Base-by-base conservation (phyloP, 2,888 invertebrate species). In the Flabesymbios commensalis region DNA sequence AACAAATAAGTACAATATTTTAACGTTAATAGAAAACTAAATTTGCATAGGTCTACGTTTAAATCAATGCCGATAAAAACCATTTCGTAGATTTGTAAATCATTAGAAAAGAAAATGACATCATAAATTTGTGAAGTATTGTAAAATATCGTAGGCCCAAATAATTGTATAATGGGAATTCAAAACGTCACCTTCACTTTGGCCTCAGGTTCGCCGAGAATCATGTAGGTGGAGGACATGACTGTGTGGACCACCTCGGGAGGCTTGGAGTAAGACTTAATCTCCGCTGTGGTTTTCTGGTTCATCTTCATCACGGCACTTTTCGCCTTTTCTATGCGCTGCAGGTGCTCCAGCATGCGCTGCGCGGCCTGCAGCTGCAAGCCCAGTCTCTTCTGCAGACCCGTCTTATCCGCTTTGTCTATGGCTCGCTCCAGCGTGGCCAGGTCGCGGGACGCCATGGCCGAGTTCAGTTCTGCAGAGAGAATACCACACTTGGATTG, bases 261-360 rank as follows among this genome's bases (percentile, higher is more conserved):
- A 2, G 80, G 80, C 24, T 73, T 75, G 29, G 68, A 55, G 66
- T 79, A 80, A 1, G 76, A 73, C 66, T 75, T 76, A 57, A 80
- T 71, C 66, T 80, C 80, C 2, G 78, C 72, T 14, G 79, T 74
- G 0, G 78, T 76, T 61, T 74, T 76, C 59, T 72, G 72, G 64
- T 80, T 77, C 70, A 80, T 71, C 41, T 72, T 73, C 22, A 79
- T 63, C 5, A 79, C 49, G 2, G 74, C 70, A 59, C 76, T 75
- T 17, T 36, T 39, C 26, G 59, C 43, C 32, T 57, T 60, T 52
- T 64, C 64, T 5, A 64, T 62, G 2, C 59, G 31, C 41, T 39
- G 2, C 28, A 64, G 56, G 33, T 63, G 59, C 19, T 65, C 65
- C 4, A 59, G 31, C 24, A 65, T 54, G 28, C 56, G 41, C 28